Percentiles rank a stretch among this genome's conserved stretches.
Conservation (phyloP, 2,113 vertebrate genomes). For the Zosterops lateralis region DNA sequence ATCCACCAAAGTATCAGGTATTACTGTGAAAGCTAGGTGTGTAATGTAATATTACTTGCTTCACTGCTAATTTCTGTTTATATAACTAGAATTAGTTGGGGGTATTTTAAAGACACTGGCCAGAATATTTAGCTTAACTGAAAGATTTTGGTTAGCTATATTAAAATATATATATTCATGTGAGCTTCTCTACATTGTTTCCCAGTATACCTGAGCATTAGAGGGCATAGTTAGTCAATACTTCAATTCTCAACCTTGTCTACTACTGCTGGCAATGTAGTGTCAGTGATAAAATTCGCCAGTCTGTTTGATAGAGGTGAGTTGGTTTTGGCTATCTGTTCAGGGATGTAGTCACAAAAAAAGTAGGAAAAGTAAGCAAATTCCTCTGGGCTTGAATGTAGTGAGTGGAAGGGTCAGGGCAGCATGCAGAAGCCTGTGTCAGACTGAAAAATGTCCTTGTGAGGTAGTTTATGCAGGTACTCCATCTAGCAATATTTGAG, state of each 20-base stretch:
- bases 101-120: neutral
- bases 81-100: neutral
- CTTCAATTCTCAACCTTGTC: neutral
- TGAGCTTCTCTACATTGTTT: neutral
- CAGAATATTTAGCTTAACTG: neutral
- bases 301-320: neutral
- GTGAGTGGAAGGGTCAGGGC: neutral
- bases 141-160: neutral
- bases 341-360: neutral
- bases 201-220: neutral
- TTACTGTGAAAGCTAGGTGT: neutral
- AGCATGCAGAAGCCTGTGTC: neutral
- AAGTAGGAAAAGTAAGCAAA: neutral
- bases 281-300: neutral
- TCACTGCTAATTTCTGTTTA: neutral
- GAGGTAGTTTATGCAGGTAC: neutral
- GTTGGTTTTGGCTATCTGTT: neutral
- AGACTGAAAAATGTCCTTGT: neutral
- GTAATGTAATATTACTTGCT: neutral
- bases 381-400: neutral
- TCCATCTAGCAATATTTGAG: neutral
- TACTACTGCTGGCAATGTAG: neutral
- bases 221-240: neutral
- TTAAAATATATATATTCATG: neutral
- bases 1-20: neutral